A percentile compares a stretch with the other conserved stretches of the same genome.
phyloP scores from a whole-genome alignment of 1,140 invertebrate genomes.

The Cherax destructor region DNA sequence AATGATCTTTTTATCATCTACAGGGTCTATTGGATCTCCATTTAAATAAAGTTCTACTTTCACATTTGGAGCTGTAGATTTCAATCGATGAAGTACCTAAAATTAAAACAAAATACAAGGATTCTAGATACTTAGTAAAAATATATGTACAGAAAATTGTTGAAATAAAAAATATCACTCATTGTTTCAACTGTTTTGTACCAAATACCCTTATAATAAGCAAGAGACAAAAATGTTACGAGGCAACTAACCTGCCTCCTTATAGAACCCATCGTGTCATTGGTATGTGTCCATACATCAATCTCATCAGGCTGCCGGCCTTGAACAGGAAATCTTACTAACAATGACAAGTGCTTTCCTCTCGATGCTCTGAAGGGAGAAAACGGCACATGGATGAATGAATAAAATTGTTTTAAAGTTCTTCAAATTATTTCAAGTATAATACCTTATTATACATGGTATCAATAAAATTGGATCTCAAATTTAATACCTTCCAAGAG shows the following conservation, averaged over 20 bases:
- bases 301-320: conserved; percentile 93
- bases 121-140: too few relatives aligned
- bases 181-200: neutral
- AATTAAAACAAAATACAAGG: neutral
- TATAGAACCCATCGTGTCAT: conserved; percentile 91
- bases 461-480: neutral
- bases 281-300: conserved; percentile 94
- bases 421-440: neutral
- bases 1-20: conserved; percentile 91
- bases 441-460: neutral
- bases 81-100: conserved; percentile 84
- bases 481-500: conserved; percentile 83
- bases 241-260: conserved; percentile 76
- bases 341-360: conserved; percentile 91
- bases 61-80: conserved; percentile 78
- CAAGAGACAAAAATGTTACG: neutral
- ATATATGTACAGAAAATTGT: too few relatives aligned
- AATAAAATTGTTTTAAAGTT: neutral
- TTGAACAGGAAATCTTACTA: conserved; percentile 92
- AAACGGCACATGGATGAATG: neutral
- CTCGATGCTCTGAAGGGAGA: conserved; percentile 83
- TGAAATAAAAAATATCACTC: too few relatives aligned
- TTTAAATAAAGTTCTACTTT: conserved; percentile 94
- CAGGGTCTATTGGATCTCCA: conserved; percentile 89
- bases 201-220: neutral